Percentiles rank a stretch among this genome's conserved stretches.
These are phyloP conservation scores for Podargus strigoides DNA, from an alignment of 2,797 vertebrate genomes.

Conservation along the genomic window DNA sequence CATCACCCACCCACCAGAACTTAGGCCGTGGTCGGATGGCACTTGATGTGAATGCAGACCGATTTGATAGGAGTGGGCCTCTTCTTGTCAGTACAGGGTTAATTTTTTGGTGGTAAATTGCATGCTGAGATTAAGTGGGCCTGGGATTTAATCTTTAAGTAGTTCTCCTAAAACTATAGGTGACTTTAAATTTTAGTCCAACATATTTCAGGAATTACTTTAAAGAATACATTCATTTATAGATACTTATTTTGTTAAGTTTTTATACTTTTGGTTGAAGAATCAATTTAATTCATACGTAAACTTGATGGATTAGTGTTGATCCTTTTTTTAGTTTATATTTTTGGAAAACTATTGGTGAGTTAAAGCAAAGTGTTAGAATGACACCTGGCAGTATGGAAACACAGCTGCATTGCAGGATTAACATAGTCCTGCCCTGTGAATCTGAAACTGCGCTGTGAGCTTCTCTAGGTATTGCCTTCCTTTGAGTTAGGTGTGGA, in stretches of 20 bases:
- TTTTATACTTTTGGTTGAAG: not conserved
- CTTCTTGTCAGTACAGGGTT: not conserved
- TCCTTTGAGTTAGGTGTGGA: not conserved
- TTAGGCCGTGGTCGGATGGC: constrained; percentile 55
- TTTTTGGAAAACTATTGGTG: not conserved
- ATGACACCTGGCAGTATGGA: not conserved
- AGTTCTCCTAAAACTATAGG: not conserved
- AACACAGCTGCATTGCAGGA: not conserved
- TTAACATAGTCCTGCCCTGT: not conserved
- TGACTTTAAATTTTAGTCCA: not conserved
- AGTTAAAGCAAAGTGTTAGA: not conserved
- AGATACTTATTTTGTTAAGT: constrained; percentile 27
- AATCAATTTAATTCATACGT: constrained; percentile 1
- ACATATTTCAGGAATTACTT: not conserved
- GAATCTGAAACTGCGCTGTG: not conserved
- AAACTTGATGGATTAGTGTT: not conserved
- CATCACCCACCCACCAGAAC: constrained; percentile 67
- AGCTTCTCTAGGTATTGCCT: not conserved
- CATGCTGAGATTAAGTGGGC: constrained; percentile 55
- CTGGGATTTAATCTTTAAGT: constrained; percentile 18
- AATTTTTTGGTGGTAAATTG: constrained; percentile 26
- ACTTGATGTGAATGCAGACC: constrained; percentile 68
- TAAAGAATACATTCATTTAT: not conserved
- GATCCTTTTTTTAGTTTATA: constrained; percentile 27
- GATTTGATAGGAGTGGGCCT: not conserved